Evolutionary conservation across 2,888 invertebrate genomes (phyloP), one percentile per base, ranked within the genome.

Genomic region (Chromoteleia sp.): DNA sequence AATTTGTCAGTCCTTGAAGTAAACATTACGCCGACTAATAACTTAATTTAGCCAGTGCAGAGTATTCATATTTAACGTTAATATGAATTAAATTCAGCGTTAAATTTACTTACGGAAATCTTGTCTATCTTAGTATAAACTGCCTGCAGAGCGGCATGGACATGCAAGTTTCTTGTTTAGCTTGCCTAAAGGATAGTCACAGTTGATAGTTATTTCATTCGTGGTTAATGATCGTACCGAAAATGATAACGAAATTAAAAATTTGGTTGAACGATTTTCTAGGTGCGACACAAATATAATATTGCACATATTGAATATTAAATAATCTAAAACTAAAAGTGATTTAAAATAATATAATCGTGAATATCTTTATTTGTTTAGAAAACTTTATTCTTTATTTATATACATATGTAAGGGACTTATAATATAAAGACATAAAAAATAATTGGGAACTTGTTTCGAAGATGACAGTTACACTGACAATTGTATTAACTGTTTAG

Each of bases 161-260:
- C 54, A 76, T 61, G 17, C 54, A 77, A 77, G 77, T 77, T 70
- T 63, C 77, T 63, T 70, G 70, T 63, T 70, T 45, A 70, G 70
- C 43, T 77, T 70, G 63, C 63, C 50, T 70, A 29, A 54, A 67
- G 77, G 77, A 77, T 45, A 61, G 54, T 10, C 14, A 43, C 8
- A 21, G 1, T 36, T 58, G 61, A 54, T 61, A 15, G 48, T 63
- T 63, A 77, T 50, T 70, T 61, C 63, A 63, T 70, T 70, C 61
- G 30, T 29, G 17, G 41, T 45, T 70, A 29, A 70, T 63, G 63
- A 63, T 12, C 43, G 50, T 50, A 36, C n/a, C n/a, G 29, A 33
- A 59, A 56, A 41, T 39, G 50, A 21, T 56, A 74, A 63, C 33
- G 33, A 25, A 61, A 61, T 71, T 41, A 7, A 3, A 14, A 41